Evolutionary conservation across 2,113 vertebrate species (phyloP), one percentile per base, ranked within the genome.

Genomic region (Penelope pileata): DNA sequence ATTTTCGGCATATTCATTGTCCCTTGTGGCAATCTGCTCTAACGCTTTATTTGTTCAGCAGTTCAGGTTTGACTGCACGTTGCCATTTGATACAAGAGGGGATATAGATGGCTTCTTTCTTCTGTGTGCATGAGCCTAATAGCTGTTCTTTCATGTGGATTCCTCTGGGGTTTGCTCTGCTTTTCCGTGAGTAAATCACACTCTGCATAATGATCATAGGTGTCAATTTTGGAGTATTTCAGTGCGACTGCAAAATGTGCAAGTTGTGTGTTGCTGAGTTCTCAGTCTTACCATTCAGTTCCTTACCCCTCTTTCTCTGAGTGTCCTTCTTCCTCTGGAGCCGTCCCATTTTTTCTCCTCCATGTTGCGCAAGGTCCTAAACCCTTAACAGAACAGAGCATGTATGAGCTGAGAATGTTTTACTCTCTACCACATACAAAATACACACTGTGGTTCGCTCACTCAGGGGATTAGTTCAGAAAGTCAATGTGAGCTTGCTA

Each of bases 181-280:
- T 89, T 95, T 93, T 93, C 79, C 58, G 84, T 75, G 78, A 93
- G 54, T 66, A 91, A 94, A 77, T 92, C 83, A 79, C 29, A 58
- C n/a, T 84, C 51, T 70, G 58, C 59, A 73, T 87, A 87, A 87
- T 4, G 2, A 91, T 92, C 27, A 21, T 62, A 92, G 58, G n/a
- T 75, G 24, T 51, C 83, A 86, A n/a, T 79, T 79, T 63, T 91
- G 36, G 29, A 91, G 63, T 79, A 87, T 79, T 96, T 89, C 86
- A 89, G 38, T 34, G 69, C 1, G 1, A 70, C 5, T 76, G 45
- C 67, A 93, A 91, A 69, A 79, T 34, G 5, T 69, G 18, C 23
- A 8, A 60, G 40, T 32, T 74, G 19, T 38, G 17, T 1, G 2
- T 66, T 89, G 42, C 70, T 58, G 43, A 83, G 27, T 68, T 85